Conservation (phyloP, 23 tunicate species). For the Styela plicata region DNA sequence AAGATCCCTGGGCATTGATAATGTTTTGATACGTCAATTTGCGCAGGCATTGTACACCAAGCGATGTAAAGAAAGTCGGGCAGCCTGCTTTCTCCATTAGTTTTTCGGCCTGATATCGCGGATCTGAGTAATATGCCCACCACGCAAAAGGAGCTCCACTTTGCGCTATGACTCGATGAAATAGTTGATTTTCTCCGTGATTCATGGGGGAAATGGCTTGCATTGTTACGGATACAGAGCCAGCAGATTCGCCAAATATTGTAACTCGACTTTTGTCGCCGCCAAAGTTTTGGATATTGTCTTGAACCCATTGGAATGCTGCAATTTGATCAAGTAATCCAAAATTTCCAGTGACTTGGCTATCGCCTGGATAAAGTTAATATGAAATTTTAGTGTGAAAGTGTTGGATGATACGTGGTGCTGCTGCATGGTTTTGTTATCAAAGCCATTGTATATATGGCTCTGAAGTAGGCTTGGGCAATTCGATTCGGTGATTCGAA, state of each 20-base stretch:
- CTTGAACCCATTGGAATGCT: constrained; percentile 60
- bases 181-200: not conserved
- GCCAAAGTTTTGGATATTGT: constrained; percentile 64
- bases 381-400: no score
- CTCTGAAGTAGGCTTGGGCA: no score
- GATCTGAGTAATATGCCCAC: constrained; percentile 4
- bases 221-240: constrained; percentile 52
- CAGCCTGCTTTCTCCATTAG: constrained; percentile 5
- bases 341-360: constrained; percentile 37
- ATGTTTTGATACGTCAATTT: not conserved
- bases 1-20: not conserved
- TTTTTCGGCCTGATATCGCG: constrained; percentile 6
- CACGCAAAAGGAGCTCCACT: constrained; percentile 14
- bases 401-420: no score
- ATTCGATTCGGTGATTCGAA: no score
- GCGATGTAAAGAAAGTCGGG: not conserved
- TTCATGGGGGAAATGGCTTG: constrained; percentile 36
- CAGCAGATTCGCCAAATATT: constrained; percentile 75
- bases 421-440: no score
- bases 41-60: constrained; percentile 7
- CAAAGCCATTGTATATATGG: no score
- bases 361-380: not conserved
- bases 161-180: constrained; percentile 13
- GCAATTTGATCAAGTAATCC: constrained; percentile 67
- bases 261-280: constrained; percentile 62